Evolutionary conservation across 1,140 invertebrate genomes (phyloP).

Genomic region (Helicoverpa zea): DNA sequence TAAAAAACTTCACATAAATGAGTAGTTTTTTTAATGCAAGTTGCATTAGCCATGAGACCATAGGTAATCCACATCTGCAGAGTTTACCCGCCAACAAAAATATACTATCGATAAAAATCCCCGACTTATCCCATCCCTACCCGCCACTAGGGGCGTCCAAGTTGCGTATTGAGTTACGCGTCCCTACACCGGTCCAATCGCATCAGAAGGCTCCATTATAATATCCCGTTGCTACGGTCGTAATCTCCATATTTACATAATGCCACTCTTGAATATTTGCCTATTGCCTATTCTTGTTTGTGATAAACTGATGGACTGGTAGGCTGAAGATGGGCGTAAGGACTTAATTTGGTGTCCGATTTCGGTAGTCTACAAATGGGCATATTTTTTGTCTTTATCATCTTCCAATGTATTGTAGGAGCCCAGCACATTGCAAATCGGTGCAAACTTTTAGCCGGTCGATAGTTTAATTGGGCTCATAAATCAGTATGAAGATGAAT

Average conservation of each 20-base stretch:
- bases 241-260: conserved; percentile 80
- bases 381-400: too few species aligned
- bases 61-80: neutral
- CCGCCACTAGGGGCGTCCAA: conserved; percentile 69
- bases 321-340: neutral
- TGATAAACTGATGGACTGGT: neutral
- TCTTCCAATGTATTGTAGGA: too few species aligned
- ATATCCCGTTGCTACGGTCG: conserved; percentile 68
- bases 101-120: conserved; percentile 3
- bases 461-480: too few species aligned
- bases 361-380: too few species aligned
- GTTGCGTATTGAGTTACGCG: conserved; percentile 82
- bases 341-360: neutral
- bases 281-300: conserved; percentile 38
- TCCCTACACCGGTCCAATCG: conserved; percentile 71
- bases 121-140: conserved; percentile 52
- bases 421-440: too few species aligned
- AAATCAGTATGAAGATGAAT: too few species aligned
- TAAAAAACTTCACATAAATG: too few species aligned
- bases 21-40: too few species aligned
- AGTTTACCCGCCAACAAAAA: neutral
- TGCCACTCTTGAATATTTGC: conserved; percentile 58
- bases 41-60: too few species aligned
- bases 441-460: too few species aligned
- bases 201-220: conserved; percentile 70